A percentile compares a stretch with the other conserved stretches of the same genome.
These are phyloP conservation scores for Panthera leo DNA, from an alignment of 2,113 vertebrate species.

Conservation along the genomic window DNA sequence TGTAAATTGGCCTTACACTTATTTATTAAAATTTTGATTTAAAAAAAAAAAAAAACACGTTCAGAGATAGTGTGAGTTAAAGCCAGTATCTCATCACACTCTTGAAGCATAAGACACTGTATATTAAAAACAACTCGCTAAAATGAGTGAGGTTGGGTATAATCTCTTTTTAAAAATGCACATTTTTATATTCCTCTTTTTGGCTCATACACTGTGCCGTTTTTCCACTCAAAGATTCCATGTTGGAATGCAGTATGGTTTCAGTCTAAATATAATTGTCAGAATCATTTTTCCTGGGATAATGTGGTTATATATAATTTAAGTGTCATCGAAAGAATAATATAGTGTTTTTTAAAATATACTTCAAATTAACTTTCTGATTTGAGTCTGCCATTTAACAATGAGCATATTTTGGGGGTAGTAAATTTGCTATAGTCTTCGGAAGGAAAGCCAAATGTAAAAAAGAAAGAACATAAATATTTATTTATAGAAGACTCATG, in stretches of 20 bases:
- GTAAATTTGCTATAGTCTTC: neutral
- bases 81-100: neutral
- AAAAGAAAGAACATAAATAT: neutral
- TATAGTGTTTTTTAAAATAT: neutral
- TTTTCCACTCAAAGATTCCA: neutral
- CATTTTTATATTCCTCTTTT: neutral
- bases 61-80: conserved; percentile 47
- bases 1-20: conserved; percentile 67
- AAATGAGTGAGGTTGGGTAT: neutral
- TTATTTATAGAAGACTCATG: neutral
- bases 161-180: neutral
- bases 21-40: conserved; percentile 18
- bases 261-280: neutral
- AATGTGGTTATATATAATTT: neutral
- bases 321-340: neutral
- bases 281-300: neutral
- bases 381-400: neutral
- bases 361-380: neutral
- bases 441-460: neutral
- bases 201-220: neutral
- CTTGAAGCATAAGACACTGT: neutral
- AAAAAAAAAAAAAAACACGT: conserved; percentile 63
- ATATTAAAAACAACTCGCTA: neutral
- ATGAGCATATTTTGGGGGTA: neutral
- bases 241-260: neutral